A percentile compares a stretch with the other conserved stretches of the same genome.
phyloP scores from a whole-genome alignment of 2,888 invertebrate species.

The Dasysyrphus tricinctus region DNA sequence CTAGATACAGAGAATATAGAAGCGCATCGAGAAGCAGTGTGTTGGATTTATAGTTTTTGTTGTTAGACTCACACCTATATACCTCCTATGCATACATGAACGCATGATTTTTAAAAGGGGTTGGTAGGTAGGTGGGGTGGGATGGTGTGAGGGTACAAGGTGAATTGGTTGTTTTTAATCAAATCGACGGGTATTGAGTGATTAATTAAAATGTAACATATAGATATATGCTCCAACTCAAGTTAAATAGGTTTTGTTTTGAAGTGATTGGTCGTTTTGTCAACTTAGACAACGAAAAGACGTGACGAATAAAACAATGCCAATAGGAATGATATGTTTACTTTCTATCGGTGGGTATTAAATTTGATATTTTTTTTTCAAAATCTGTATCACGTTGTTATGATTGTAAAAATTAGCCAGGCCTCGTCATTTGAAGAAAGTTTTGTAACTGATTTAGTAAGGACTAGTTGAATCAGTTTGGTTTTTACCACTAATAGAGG shows the following conservation, averaged over 20 bases:
- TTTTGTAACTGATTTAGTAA: not conserved
- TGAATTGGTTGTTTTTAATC: slow-evolving; percentile 71
- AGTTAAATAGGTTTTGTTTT: slow-evolving; percentile 23
- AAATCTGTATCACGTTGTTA: slow-evolving; percentile 33
- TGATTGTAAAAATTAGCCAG: not conserved
- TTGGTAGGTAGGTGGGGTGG: not conserved
- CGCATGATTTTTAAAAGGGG: slow-evolving; percentile 14
- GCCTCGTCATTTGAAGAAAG: not conserved
- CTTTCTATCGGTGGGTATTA: not conserved
- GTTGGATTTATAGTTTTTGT: not conserved
- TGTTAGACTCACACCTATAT: slow-evolving; percentile 47
- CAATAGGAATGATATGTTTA: slow-evolving; percentile 41
- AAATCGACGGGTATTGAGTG: slow-evolving; percentile 59
- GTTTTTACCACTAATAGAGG: not conserved
- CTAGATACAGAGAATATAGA: slow-evolving; percentile 28
- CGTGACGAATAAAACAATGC: slow-evolving; percentile 44
- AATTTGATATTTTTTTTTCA: not conserved
- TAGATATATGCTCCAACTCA: not conserved
- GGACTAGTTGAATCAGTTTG: not conserved
- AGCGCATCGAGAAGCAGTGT: slow-evolving; percentile 15
- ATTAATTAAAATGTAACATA: slow-evolving; percentile 63
- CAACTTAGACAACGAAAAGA: slow-evolving; percentile 24
- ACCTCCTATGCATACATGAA: not conserved
- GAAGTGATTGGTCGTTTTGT: slow-evolving; percentile 49
- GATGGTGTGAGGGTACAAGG: slow-evolving; percentile 50